Percentiles rank a stretch among this genome's conserved stretches.
phyloP scores from a whole-genome alignment of 2,888 invertebrate genomes.

The Schrankia costaestrigalis region DNA sequence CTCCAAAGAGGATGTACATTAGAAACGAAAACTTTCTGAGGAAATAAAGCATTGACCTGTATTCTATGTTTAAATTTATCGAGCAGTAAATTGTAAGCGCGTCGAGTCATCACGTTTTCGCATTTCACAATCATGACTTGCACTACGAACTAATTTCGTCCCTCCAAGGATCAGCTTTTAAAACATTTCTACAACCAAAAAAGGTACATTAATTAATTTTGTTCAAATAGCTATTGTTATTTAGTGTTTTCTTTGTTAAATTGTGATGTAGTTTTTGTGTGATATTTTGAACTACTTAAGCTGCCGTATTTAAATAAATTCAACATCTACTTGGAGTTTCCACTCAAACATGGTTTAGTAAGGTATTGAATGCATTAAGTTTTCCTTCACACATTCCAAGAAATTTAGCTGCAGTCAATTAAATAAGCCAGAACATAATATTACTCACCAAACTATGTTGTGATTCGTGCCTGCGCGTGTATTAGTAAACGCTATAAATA shows the following conservation, averaged over 20 bases:
- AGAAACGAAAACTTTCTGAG: too few species aligned
- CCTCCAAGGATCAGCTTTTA: conserved; percentile 55
- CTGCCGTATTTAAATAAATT: too few species aligned
- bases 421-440: neutral
- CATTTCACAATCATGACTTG: conserved; percentile 63
- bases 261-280: too few species aligned
- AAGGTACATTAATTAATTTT: conserved; percentile 75
- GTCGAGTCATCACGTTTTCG: conserved; percentile 14
- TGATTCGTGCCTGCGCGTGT: conserved; percentile 6
- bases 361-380: conserved; percentile 15
- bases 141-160: conserved; percentile 44
- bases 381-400: conserved; percentile 6
- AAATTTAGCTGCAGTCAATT: conserved; percentile 3
- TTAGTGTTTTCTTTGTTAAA: too few species aligned
- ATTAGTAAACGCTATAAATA: conserved; percentile 23
- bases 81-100: conserved; percentile 60
- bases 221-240: too few species aligned
- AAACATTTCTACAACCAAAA: conserved; percentile 60
- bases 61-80: conserved; percentile 66
- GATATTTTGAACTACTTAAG: too few species aligned
- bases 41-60: conserved; percentile 66
- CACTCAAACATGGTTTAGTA: too few species aligned
- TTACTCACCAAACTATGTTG: conserved; percentile 24
- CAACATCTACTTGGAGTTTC: too few species aligned
- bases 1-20: too few species aligned